phyloP scores from a whole-genome alignment of 1,140 invertebrate genomes.

The Tenebrio molitor region DNA sequence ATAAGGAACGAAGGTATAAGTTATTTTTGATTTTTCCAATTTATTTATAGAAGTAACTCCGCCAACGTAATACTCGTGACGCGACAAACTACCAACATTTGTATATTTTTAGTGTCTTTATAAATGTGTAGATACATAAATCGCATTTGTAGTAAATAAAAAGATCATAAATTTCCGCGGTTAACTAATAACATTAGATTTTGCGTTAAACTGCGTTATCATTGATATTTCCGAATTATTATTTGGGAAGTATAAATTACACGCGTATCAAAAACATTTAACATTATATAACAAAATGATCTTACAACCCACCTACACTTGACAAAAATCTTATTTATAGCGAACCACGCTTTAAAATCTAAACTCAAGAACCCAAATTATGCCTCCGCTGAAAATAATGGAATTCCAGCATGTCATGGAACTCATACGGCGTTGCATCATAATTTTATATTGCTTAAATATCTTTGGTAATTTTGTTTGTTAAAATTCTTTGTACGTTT shows the following conservation, averaged over 20 bases:
- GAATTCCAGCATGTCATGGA: not conserved
- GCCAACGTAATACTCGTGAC: slow-evolving; percentile 48
- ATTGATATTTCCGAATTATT: too few relatives aligned
- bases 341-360: not conserved
- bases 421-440: too few relatives aligned
- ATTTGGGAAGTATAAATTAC: too few relatives aligned
- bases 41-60: slow-evolving; percentile 48
- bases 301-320: not conserved
- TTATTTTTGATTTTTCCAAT: slow-evolving; percentile 43
- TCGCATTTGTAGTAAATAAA: slow-evolving; percentile 45
- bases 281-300: slow-evolving; percentile 4
- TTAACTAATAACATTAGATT: slow-evolving; percentile 25
- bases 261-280: too few relatives aligned
- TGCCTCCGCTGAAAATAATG: not conserved
- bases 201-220: too few relatives aligned
- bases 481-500: too few relatives aligned
- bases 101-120: slow-evolving; percentile 45
- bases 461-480: too few relatives aligned
- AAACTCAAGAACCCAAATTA: not conserved
- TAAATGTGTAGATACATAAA: slow-evolving; percentile 32
- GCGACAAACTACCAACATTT: slow-evolving; percentile 44
- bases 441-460: too few relatives aligned
- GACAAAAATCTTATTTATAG: slow-evolving; percentile 7
- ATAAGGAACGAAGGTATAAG: slow-evolving; percentile 9
- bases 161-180: slow-evolving; percentile 15